These are phyloP conservation scores for Vannuccia rotundouncinata DNA, from an alignment of 2,888 invertebrate species.

Conservation along the genomic window DNA sequence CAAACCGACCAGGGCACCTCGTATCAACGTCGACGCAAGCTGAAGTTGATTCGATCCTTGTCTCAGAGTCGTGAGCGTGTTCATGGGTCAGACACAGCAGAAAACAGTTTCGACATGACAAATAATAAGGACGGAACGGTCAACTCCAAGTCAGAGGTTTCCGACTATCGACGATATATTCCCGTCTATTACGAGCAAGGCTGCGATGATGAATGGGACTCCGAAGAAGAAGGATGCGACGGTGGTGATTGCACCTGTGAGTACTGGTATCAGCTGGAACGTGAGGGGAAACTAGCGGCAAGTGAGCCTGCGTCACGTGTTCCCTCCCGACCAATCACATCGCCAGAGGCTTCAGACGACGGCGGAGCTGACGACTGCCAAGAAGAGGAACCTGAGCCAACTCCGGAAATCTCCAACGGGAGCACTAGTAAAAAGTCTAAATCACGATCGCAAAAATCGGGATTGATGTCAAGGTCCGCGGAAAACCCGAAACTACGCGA, in stretches of 20 bases:
- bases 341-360: slow-evolving; percentile 32
- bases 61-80: not conserved
- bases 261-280: slow-evolving; percentile 34
- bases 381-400: not conserved
- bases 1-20: not conserved
- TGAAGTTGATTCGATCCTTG: not conserved
- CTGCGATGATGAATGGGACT: not conserved
- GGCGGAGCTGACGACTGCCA: not conserved
- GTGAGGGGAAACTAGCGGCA: slow-evolving; percentile 31
- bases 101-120: not conserved
- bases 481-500: not conserved
- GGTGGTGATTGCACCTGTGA: slow-evolving; percentile 35
- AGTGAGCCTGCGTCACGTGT: slow-evolving; percentile 36
- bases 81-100: not conserved
- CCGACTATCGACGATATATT: slow-evolving; percentile 28
- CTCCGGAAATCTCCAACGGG: not conserved
- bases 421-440: not conserved
- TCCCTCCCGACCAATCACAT: slow-evolving; percentile 32
- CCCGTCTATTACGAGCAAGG: slow-evolving; percentile 28
- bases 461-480: not conserved
- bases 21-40: not conserved
- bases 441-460: not conserved
- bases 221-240: not conserved
- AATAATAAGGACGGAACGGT: not conserved
- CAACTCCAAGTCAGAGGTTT: slow-evolving; percentile 6